Evolutionary conservation across 2,113 vertebrate species (phyloP), one percentile per base, ranked within the genome.

Genomic region (Apodemus speciosus): DNA sequence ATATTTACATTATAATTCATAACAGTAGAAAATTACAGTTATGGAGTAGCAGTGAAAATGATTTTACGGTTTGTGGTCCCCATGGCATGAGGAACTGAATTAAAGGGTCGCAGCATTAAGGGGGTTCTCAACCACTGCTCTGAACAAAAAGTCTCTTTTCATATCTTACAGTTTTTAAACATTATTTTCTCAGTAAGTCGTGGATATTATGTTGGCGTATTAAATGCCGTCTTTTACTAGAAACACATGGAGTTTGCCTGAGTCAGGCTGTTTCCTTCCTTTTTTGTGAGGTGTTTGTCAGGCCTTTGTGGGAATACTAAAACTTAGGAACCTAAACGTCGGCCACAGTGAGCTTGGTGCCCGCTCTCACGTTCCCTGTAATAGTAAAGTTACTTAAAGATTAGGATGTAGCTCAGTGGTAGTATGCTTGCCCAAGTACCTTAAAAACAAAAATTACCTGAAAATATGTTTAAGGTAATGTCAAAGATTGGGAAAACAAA

Each of bases 401-500:
- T 62, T 4, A 46, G 66, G 11, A 0, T 25, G 3, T 20, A 53
- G 25, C 43, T 88, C 43, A 32, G 8, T 10, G 38, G 8, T 43
- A n/a, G 14, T 49, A 23, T 32, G 11, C 25, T 71, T 81, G 40
- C 13, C 23, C 21, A 3, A 58, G 16, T 25, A 69, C 9, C 46
- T 35, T 51, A 56, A 20, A 23, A 80, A 43, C 11, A 69, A 43
- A 40, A 58, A 15, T 8, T 68, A 56, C 35, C 38, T 88, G 35
- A 93, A 95, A 94, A 95, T 93, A 43, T 92, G 69, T 94, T 80
- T 81, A 76, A 91, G 46, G 38, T 35, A 85, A 32, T 77, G 66
- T 90, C 69, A 75, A 60, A 93, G 81, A 53, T 92, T 85, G 46
- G 94, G 92, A 96, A 93, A 80, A 46, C 4, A 18, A 64, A 30